phyloP scores from a whole-genome alignment of 2,888 invertebrate genomes.

The Rotaria socialis region DNA sequence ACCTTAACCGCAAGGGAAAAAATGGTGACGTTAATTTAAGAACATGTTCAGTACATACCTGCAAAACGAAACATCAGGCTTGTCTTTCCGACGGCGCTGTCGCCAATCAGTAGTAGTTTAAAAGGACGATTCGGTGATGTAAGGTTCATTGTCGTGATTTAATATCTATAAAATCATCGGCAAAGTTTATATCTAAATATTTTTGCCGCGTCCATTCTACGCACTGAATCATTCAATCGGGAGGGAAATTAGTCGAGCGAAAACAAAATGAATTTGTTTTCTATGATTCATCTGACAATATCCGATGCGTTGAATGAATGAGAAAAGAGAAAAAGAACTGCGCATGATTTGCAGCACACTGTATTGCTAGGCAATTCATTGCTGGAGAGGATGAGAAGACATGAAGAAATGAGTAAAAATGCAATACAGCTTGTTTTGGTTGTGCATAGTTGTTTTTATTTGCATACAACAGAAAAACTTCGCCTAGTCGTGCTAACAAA shows the following conservation, averaged over 20 bases:
- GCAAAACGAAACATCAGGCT: conserved; percentile 65
- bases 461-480: too few species aligned
- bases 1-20: too few species aligned
- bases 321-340: neutral
- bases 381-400: neutral
- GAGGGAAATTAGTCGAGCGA: neutral
- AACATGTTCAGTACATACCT: conserved; percentile 59
- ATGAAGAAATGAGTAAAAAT: neutral
- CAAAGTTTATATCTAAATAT: neutral
- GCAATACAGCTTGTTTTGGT: neutral
- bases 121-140: conserved; percentile 62
- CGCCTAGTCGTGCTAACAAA: neutral
- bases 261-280: neutral
- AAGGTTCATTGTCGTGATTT: neutral
- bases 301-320: neutral
- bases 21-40: too few species aligned
- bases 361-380: neutral
- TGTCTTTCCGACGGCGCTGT: conserved; percentile 64
- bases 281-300: neutral
- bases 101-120: conserved; percentile 65
- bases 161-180: neutral
- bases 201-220: neutral
- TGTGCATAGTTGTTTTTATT: too few species aligned
- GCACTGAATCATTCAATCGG: neutral
- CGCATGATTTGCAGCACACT: neutral